phyloP scores from a whole-genome alignment of 92 coral and sea anemone species.

The Diadumene lineata region DNA sequence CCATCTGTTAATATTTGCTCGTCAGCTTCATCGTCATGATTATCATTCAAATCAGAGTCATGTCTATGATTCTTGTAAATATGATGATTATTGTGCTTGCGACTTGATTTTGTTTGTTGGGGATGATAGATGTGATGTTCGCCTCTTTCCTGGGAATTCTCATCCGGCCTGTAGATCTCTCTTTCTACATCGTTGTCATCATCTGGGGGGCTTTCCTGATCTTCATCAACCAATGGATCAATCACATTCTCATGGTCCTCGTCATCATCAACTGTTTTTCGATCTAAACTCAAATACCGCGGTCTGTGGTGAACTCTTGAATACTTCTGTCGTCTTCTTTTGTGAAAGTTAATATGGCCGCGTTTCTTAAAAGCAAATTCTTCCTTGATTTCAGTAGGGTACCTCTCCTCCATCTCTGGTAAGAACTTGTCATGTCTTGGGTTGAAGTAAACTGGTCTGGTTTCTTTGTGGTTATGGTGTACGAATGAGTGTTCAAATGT shows the following conservation, averaged over 20 bases:
- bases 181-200: constrained; percentile 12
- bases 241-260: neutral
- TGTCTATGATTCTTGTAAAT: neutral
- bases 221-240: constrained; percentile 14
- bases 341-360: neutral
- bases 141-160: constrained; percentile 19
- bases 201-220: neutral
- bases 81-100: neutral
- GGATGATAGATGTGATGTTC: constrained; percentile 26
- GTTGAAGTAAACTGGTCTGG: neutral
- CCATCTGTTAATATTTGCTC: neutral
- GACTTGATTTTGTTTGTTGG: neutral
- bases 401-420: constrained; percentile 1
- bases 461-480: constrained; percentile 33
- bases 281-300: neutral
- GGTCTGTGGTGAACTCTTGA: neutral
- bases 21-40: constrained; percentile 20
- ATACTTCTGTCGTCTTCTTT: neutral
- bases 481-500: neutral
- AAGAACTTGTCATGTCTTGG: constrained; percentile 16
- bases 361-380: constrained; percentile 19
- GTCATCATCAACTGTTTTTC: constrained; percentile 4
- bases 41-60: constrained; percentile 6
- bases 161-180: constrained; percentile 19
- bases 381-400: constrained; percentile 4